phyloP scores from a whole-genome alignment of 1,140 invertebrate species.

The Eumaeus atala region DNA sequence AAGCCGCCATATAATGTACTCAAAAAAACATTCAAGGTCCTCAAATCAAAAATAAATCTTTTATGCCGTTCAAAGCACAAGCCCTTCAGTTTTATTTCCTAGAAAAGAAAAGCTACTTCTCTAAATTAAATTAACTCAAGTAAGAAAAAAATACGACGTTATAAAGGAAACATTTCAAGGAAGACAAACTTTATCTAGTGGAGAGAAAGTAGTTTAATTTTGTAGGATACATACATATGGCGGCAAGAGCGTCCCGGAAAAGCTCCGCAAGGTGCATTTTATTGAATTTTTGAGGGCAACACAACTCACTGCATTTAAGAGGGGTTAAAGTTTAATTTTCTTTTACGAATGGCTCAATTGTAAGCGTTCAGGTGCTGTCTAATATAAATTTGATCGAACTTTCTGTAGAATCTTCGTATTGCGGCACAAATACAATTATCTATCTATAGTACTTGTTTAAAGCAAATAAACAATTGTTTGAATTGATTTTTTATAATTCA shows the following conservation, averaged over 20 bases:
- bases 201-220: constrained; percentile 20
- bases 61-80: constrained; percentile 2
- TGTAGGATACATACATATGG: constrained; percentile 16
- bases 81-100: constrained; percentile 8
- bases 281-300: constrained; percentile 17
- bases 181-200: constrained; percentile 18
- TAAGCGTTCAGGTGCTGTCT: constrained; percentile 1
- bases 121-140: constrained; percentile 12
- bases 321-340: not conserved
- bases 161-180: constrained; percentile 13
- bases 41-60: constrained; percentile 7
- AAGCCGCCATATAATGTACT: not conserved
- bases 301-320: not conserved
- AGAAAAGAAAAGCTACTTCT: constrained; percentile 11
- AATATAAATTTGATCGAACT: not conserved
- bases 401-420: no score
- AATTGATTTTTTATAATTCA: no score
- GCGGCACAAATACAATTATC: no score
- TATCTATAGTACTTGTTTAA: no score
- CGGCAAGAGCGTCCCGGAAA: constrained; percentile 4
- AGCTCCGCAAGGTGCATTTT: constrained; percentile 11
- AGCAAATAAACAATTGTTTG: no score
- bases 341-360: not conserved
- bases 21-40: not conserved
- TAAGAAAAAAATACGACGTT: constrained; percentile 1